Evolutionary conservation across 1,140 invertebrate species (phyloP).

Genomic region (Agrypnia vestita): DNA sequence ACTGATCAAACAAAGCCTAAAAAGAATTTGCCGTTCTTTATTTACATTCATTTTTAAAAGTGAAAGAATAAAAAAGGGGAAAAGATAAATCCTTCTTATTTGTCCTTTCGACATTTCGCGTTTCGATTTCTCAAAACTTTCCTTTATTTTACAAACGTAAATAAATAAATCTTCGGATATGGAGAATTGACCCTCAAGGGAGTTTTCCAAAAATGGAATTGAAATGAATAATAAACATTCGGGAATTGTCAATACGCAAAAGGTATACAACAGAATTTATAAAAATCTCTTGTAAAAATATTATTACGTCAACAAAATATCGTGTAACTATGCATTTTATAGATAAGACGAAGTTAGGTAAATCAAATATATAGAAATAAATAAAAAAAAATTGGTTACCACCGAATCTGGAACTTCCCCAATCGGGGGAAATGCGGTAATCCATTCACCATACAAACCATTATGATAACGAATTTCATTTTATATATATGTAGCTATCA

Average conservation of each 20-base stretch:
- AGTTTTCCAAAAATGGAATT: slow-evolving; percentile 36
- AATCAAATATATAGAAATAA: no score
- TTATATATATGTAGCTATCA: no score
- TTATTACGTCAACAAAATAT: no score
- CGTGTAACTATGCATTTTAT: no score
- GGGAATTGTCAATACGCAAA: slow-evolving; percentile 45
- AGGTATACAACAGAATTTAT: no score
- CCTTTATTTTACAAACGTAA: slow-evolving; percentile 53
- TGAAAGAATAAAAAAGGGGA: slow-evolving; percentile 27
- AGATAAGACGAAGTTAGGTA: no score
- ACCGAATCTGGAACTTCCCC: no score
- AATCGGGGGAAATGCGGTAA: no score
- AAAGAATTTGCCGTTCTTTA: slow-evolving; percentile 5
- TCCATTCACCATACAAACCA: no score
- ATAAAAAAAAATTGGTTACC: no score
- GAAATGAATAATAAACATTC: slow-evolving; percentile 46
- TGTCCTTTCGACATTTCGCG: slow-evolving; percentile 17
- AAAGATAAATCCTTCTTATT: slow-evolving; percentile 42
- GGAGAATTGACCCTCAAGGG: slow-evolving; percentile 30
- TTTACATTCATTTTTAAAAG: slow-evolving; percentile 24
- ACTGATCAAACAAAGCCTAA: slow-evolving; percentile 55
- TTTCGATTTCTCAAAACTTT: slow-evolving; percentile 34
- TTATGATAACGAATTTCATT: no score
- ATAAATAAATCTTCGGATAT: slow-evolving; percentile 51
- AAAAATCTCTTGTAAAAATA: no score